Evolutionary conservation across 2,888 invertebrate species (phyloP).

Genomic region (Prosapia bicincta): DNA sequence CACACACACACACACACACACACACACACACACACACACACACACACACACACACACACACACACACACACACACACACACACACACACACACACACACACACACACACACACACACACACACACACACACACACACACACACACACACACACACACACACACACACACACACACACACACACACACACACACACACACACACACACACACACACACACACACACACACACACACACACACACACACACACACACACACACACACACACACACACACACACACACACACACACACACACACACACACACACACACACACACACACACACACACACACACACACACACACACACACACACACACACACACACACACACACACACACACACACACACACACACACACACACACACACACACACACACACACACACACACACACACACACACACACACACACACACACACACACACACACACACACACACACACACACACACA

Average conservation of each 20-base stretch:
- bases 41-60: not conserved
- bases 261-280: not conserved
- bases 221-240: not conserved
- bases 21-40: not conserved
- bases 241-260: not conserved
- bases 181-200: not conserved
- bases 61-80: not conserved
- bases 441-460: not conserved
- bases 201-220: not conserved
- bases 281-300: not conserved
- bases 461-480: not conserved
- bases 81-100: not conserved
- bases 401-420: not conserved
- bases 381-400: not conserved
- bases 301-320: not conserved
- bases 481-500: no score
- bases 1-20: constrained; percentile 1
- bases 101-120: not conserved
- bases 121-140: not conserved
- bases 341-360: not conserved
- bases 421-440: not conserved
- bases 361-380: not conserved
- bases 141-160: not conserved
- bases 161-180: not conserved
- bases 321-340: not conserved